These are phyloP conservation scores for Strigamia crassipes DNA, from an alignment of 2,888 invertebrate species.

Conservation along the genomic window DNA sequence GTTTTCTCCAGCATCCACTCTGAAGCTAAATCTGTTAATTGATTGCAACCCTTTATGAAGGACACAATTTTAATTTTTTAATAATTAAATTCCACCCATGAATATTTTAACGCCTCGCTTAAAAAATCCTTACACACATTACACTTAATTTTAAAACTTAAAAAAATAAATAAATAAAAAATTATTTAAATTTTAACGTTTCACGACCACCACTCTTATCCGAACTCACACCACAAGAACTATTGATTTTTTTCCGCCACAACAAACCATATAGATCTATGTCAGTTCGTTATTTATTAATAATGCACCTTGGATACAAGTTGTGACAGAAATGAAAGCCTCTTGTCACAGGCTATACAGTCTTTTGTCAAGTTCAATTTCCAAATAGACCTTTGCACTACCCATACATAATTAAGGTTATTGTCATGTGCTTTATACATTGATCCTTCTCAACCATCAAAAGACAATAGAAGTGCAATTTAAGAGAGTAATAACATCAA, in stretches of 20 bases:
- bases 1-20: constrained; percentile 5
- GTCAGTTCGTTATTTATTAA: neutral
- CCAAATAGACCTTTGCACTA: neutral
- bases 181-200: too few species aligned
- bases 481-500: neutral
- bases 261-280: neutral
- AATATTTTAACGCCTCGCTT: neutral
- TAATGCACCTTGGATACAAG: neutral
- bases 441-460: neutral
- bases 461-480: neutral
- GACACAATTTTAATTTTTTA: neutral
- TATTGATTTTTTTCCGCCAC: neutral
- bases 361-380: constrained; percentile 10
- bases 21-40: neutral
- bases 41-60: neutral
- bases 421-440: neutral
- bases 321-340: constrained; percentile 7
- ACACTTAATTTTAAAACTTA: neutral
- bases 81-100: neutral
- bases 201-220: too few species aligned
- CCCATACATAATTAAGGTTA: neutral
- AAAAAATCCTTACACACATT: neutral
- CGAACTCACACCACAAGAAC: too few species aligned
- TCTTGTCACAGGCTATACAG: neutral
- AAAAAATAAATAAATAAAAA: neutral